Base-by-base conservation (phyloP, 2,888 invertebrate species). In the Morpho achilles region DNA sequence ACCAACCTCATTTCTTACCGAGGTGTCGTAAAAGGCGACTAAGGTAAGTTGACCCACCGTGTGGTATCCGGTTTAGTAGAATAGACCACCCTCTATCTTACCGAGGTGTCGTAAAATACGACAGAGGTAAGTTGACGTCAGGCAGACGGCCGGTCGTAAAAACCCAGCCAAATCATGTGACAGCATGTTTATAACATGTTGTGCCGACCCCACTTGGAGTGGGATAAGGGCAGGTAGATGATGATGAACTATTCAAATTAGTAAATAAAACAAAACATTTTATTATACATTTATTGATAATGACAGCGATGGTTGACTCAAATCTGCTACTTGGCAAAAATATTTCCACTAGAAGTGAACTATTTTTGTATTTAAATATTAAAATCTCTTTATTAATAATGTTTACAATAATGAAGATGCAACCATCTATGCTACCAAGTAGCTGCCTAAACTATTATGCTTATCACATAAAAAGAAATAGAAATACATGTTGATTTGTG, bases 261-360 rank as follows among this genome's bases (percentile, higher is more conserved):
- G 50, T 44, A 53, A 62, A 53, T 56, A 50, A 57, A 59, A 66
- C 55, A 57, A 59, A 72, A 62, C 54, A 72, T 79, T 84, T 88
- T 85, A 88, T 85, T 81, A 83, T 89, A 90, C 88, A 89, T 89
- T 89, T 89, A 90, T 88, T 89, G 82, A 87, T 88, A 88, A 89
- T 90, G 89, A 90, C 86, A 90, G 90, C 89, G 83, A 88, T 84
- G 86, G 81, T 88, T 87, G 89, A 90, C 87, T 89, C 80, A 72
- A 87, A 84, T 84, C 82, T 83, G 85, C 90, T 90, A 90, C 89
- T 88, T 83, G 88, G 89, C 89, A 90, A 90, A 89, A 89, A 87
- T 88, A 89, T 86, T 77, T 87, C 86, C 87, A 87, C 89, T 88
- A 88, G 75, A 84, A 83, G 86, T 87, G 83, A 88, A 83, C 84